Evolutionary conservation across 2,797 vertebrate genomes (phyloP), one percentile per base, ranked within the genome.

Genomic region (Eospalax fontanierii): DNA sequence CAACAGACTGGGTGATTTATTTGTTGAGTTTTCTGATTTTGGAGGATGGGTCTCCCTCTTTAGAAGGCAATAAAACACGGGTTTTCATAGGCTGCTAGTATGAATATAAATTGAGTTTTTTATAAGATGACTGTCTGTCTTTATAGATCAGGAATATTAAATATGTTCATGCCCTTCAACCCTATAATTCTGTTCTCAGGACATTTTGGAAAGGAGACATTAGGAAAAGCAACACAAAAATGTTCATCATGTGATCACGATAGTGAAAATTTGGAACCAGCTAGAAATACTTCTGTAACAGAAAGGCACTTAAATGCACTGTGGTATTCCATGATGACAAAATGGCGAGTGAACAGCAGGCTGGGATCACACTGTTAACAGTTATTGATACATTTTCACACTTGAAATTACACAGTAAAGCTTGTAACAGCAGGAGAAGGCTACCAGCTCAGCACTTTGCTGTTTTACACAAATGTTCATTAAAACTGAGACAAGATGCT

Each of bases 151-250:
- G 84, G 22, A 80, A 74, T 28, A 43, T 40, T 81, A 40, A 79
- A 84, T 57, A 73, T 54, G 40, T 71, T 16, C 22, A 82, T 76
- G 35, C 1, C 11, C 8, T 68, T 81, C 63, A 33, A 46, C 26
- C 18, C 18, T 46, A 18, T 84, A 78, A 28, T 85, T 80, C 65
- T 30, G 40, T 28, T 80, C 33, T 85, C 59, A 66, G 33, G 59
- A 68, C 26, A 95, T 63, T 54, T 90, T 93, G 59, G 24, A 43
- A 90, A 93, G 50, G 33, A 22, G 18, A 38, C 21, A 83, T 50
- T 57, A 88, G 66, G 35, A 88, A 89, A 93, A 33, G 6, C 30
- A 75, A 40, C 14, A 73, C 33, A 71, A 40, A 4, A 28, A 6
- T 79, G 65, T 91, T 86, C 35, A 78, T 26, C 65, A 35, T 50